phyloP scores from a whole-genome alignment of 2,888 invertebrate species.

The Drosophila recens region DNA sequence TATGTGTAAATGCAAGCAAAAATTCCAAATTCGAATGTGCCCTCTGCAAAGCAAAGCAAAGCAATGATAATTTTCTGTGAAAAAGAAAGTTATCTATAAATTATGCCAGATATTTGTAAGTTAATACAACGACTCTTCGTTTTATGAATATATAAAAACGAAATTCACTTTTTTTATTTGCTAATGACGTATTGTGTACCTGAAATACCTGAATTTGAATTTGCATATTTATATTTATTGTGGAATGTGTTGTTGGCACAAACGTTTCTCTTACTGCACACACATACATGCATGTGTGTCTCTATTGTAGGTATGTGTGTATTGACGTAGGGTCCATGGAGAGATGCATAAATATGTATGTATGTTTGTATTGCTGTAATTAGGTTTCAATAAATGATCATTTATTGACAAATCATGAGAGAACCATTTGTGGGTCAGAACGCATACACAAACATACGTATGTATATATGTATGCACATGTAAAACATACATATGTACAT shows the following conservation, averaged over 20 bases:
- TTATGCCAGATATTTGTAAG: slow-evolving; percentile 28
- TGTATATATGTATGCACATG: neutral
- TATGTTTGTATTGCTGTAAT: slow-evolving; percentile 10
- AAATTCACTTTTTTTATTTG: neutral
- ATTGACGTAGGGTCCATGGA: slow-evolving; percentile 4
- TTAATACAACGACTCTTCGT: slow-evolving; percentile 7
- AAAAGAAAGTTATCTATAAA: slow-evolving; percentile 52
- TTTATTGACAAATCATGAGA: slow-evolving; percentile 4
- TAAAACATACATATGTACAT: neutral
- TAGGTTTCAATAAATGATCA: slow-evolving; percentile 20
- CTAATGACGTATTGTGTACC: slow-evolving; percentile 21
- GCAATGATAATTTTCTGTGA: slow-evolving; percentile 46
- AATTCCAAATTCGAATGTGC: slow-evolving; percentile 24
- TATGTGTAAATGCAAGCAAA: slow-evolving; percentile 19
- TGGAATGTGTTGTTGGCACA: slow-evolving; percentile 29
- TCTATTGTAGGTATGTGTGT: neutral
- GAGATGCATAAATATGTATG: neutral
- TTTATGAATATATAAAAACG: neutral
- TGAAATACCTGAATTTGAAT: slow-evolving; percentile 22
- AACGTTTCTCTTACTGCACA: slow-evolving; percentile 25
- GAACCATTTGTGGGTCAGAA: slow-evolving; percentile 20
- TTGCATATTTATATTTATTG: slow-evolving; percentile 23
- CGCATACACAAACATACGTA: neutral
- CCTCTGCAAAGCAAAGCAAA: slow-evolving; percentile 19
- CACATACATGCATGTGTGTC: neutral